Evolutionary conservation across 2,113 vertebrate genomes (phyloP).

Genomic region (Sialia sialis): DNA sequence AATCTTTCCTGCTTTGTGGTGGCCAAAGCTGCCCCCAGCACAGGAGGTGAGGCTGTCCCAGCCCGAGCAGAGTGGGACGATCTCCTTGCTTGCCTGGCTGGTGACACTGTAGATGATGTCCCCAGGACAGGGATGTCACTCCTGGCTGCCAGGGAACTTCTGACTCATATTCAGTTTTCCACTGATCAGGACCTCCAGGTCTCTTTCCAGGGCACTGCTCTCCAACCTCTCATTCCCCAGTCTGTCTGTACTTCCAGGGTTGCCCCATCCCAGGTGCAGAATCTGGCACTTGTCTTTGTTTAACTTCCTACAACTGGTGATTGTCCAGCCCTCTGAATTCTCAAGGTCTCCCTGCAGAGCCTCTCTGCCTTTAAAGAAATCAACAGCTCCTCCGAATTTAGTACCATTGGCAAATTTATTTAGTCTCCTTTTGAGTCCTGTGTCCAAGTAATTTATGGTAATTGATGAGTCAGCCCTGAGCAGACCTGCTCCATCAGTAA

Average conservation of each 20-base stretch:
- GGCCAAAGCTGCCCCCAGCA: background rate
- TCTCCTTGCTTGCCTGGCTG: accelerated
- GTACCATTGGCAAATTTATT: background rate
- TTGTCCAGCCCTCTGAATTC: background rate
- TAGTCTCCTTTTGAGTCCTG: background rate
- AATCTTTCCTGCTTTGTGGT: background rate
- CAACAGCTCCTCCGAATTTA: background rate
- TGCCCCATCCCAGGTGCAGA: background rate
- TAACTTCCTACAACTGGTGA: background rate
- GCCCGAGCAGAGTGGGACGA: background rate
- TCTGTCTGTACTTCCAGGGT: background rate
- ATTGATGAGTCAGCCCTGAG: background rate
- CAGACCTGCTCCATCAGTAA: background rate
- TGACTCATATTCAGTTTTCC: background rate
- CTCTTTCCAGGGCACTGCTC: background rate
- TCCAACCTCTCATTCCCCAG: background rate
- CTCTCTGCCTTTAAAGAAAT: background rate
- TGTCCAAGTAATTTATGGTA: background rate
- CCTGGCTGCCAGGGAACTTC: background rate
- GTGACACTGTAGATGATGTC: background rate
- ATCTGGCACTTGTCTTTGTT: background rate
- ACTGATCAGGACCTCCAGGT: background rate
- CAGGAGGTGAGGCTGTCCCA: background rate
- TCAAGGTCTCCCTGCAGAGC: background rate
- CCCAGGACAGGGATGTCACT: accelerated